Conservation (phyloP, 2,888 invertebrate species). For the Eurytoma californica region DNA sequence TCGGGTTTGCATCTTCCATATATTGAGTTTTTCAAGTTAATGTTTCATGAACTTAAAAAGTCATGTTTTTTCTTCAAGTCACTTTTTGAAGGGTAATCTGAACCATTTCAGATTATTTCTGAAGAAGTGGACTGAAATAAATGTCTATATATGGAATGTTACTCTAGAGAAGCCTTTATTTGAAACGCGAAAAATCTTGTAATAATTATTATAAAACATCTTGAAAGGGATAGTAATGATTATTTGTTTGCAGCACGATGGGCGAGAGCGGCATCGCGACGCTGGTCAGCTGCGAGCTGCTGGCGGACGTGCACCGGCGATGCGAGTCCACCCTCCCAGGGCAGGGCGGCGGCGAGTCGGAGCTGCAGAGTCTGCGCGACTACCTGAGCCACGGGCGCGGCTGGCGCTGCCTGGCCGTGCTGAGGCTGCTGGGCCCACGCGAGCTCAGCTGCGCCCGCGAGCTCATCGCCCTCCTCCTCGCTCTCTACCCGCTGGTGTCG, state of each 20-base stretch:
- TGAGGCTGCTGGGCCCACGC: conserved; percentile 79
- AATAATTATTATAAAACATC: not conserved
- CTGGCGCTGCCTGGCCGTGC: conserved; percentile 79
- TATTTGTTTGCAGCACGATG: conserved; percentile 73
- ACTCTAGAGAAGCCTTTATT: too few species aligned
- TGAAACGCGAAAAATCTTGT: too few species aligned
- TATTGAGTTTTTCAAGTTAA: too few species aligned
- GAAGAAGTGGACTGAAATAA: too few species aligned
- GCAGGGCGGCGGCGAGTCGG: conserved; percentile 51
- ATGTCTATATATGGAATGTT: too few species aligned
- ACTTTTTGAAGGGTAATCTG: too few species aligned
- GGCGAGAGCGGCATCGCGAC: conserved; percentile 79
- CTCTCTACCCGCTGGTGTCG: conserved; percentile 75
- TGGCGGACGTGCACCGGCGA: conserved; percentile 79
- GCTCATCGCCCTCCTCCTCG: conserved; percentile 79
- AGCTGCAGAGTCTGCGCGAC: conserved; percentile 75
- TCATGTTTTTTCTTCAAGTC: too few species aligned
- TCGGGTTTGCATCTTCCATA: too few species aligned
- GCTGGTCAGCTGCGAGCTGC: conserved; percentile 80
- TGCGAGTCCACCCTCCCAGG: conserved; percentile 64
- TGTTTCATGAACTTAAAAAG: too few species aligned
- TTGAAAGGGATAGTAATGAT: not conserved
- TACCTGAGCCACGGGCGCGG: conserved; percentile 79
- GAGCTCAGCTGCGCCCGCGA: conserved; percentile 80
- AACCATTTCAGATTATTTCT: too few species aligned